Evolutionary conservation across 2,888 invertebrate genomes (phyloP).

Genomic region (Spodoptera littoralis): DNA sequence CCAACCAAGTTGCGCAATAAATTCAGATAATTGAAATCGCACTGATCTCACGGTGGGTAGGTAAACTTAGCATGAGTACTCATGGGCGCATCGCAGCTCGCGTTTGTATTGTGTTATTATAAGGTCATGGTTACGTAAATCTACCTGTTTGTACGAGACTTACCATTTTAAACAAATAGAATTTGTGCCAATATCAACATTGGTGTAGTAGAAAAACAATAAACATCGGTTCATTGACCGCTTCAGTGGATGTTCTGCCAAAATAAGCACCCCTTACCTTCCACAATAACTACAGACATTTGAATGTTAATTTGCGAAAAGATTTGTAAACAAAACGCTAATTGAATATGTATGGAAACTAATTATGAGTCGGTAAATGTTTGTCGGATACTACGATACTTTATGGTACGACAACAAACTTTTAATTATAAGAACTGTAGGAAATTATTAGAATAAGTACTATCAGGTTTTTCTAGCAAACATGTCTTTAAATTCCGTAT

Average conservation of each 20-base stretch:
- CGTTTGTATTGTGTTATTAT: constrained; percentile 59
- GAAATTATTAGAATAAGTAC: no score
- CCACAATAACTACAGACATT: constrained; percentile 66
- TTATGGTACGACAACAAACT: not conserved
- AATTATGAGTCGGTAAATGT: constrained; percentile 6
- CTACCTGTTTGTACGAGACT: constrained; percentile 79
- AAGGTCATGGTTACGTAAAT: constrained; percentile 75
- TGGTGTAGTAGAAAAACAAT: constrained; percentile 83
- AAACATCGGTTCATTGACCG: constrained; percentile 84
- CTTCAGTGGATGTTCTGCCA: constrained; percentile 77
- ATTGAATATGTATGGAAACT: constrained; percentile 19
- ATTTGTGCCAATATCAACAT: constrained; percentile 85
- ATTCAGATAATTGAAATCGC: constrained; percentile 7
- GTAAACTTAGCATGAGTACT: constrained; percentile 6
- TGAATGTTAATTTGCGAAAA: constrained; percentile 55
- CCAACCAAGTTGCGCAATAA: not conserved
- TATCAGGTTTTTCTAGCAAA: no score
- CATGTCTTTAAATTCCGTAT: no score
- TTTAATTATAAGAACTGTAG: not conserved
- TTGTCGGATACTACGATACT: not conserved
- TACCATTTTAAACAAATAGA: constrained; percentile 85
- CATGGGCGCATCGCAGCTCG: constrained; percentile 18
- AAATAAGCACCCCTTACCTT: constrained; percentile 83
- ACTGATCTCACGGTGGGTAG: constrained; percentile 7
- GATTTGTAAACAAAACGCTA: constrained; percentile 47